Conservation (phyloP, 2,888 invertebrate genomes). For the Lepidocyrtinus sp. region DNA sequence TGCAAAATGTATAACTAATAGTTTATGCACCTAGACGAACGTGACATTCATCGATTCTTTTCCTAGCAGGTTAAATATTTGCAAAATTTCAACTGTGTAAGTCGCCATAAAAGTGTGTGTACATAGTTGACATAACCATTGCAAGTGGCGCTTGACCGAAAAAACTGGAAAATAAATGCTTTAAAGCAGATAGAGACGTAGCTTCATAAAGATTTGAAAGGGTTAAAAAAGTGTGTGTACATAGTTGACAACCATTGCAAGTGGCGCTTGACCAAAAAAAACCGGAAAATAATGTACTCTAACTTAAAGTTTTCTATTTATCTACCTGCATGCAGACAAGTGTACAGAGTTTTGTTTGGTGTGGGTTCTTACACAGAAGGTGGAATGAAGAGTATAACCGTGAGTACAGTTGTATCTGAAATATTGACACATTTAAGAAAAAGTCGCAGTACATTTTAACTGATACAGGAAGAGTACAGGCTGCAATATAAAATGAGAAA, state of each 20-base stretch:
- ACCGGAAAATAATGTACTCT: slow-evolving; percentile 7
- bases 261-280: background rate
- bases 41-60: slow-evolving; percentile 51
- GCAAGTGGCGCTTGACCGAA: background rate
- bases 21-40: background rate
- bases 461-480: background rate
- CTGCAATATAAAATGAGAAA: background rate
- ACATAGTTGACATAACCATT: background rate
- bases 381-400: too few relatives aligned
- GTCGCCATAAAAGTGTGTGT: background rate
- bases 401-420: too few relatives aligned
- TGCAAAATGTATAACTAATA: background rate
- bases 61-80: slow-evolving; percentile 47
- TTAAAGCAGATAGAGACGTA: too few relatives aligned
- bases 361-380: background rate
- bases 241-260: too few relatives aligned
- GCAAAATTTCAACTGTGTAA: slow-evolving; percentile 23
- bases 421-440: slow-evolving; percentile 45
- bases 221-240: too few relatives aligned
- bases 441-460: slow-evolving; percentile 8
- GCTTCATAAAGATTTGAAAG: too few relatives aligned
- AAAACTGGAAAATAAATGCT: slow-evolving; percentile 5
- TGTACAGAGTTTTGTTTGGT: background rate
- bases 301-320: background rate
- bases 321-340: background rate